Base-by-base conservation (phyloP, 2,888 invertebrate species). In the Oegoconia quadripuncta region DNA sequence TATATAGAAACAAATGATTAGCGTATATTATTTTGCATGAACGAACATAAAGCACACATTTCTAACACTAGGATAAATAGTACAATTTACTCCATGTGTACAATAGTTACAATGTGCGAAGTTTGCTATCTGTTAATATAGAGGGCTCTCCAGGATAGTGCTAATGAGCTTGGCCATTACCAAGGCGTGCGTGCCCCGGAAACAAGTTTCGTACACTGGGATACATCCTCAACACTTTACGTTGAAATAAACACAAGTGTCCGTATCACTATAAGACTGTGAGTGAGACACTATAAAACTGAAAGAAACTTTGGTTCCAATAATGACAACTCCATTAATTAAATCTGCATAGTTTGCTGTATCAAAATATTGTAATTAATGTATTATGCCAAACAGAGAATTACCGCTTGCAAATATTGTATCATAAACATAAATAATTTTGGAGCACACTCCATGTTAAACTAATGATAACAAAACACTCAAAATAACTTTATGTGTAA, bases 81-180 rank as follows among this genome's bases (percentile, higher is more conserved):
- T n/a, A n/a, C n/a, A n/a, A n/a, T n/a, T n/a, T n/a, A n/a, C n/a
- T n/a, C n/a, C n/a, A n/a, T n/a, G n/a, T n/a, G n/a, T n/a, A n/a
- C n/a, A n/a, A n/a, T n/a, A n/a, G n/a, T n/a, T 8, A 40, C 20
- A 28, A 40, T 39, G 42, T 52, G 53, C 46, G 48, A 45, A 51
- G 37, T 52, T 34, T 36, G 42, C 14, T 28, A 36, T 39, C 34
- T 29, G 29, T 34, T 33, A 29, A 17, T 22, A 25, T 12, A 28
- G 11, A 34, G 20, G 30, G 23, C 40, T 48, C 50, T 27, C 27
- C n/a, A 52, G 59, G 48, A 60, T 66, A 58, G 57, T 55, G 57
- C 62, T 72, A 74, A 74, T 73, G 72, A 70, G 67, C 64, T 49
- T 46, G 56, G 64, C 64, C 67, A 64, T 74, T 74, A 68, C 60